Percentiles rank a stretch among this genome's conserved stretches.
Conservation (phyloP, 2,888 invertebrate genomes). For the Prosapia bicincta region DNA sequence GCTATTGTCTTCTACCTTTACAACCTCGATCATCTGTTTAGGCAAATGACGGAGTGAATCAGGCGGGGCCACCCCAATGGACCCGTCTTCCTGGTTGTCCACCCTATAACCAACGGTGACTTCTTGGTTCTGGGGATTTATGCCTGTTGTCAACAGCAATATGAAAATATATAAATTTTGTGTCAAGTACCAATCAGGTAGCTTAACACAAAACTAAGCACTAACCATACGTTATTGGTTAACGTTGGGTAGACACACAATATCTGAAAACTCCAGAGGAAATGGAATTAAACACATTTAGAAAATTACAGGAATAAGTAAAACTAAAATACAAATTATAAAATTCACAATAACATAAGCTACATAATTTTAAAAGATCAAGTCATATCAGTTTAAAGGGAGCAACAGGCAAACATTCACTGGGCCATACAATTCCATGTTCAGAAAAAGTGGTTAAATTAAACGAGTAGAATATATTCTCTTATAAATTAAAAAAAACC, state of each 20-base stretch:
- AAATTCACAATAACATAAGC: too few relatives aligned
- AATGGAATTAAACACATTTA: neutral
- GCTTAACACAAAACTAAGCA: neutral
- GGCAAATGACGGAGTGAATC: slow-evolving; percentile 45
- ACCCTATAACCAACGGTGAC: slow-evolving; percentile 55
- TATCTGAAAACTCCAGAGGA: neutral
- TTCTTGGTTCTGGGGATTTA: slow-evolving; percentile 46
- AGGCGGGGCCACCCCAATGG: slow-evolving; percentile 46
- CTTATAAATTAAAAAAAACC: too few relatives aligned
- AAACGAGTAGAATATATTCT: too few relatives aligned
- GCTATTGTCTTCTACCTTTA: slow-evolving; percentile 40
- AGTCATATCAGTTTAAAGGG: too few relatives aligned
- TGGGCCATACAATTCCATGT: too few relatives aligned
- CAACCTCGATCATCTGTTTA: slow-evolving; percentile 45
- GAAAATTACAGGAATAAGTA: neutral
- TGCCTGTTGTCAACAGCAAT: slow-evolving; percentile 38
- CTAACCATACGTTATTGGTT: neutral
- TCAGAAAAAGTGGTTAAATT: too few relatives aligned
- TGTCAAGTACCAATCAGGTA: neutral
- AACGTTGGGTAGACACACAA: neutral
- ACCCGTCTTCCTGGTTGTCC: slow-evolving; percentile 51
- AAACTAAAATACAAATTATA: neutral
- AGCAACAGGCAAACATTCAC: too few relatives aligned
- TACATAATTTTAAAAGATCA: too few relatives aligned
- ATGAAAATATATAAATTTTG: neutral